phyloP scores from a whole-genome alignment of 2,888 invertebrate genomes.

The Tenthredo scrophulariae region DNA sequence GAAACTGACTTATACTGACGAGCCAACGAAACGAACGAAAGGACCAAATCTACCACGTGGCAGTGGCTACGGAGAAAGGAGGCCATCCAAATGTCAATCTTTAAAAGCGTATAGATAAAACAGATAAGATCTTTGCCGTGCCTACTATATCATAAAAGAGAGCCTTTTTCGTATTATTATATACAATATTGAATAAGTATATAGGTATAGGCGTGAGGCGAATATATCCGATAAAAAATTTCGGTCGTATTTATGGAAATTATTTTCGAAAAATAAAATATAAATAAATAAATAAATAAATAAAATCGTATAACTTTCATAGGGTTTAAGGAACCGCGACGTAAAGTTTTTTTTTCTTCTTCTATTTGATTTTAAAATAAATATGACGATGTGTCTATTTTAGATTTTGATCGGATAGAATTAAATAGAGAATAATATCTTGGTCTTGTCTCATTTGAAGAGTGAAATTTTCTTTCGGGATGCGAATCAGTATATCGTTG shows the following conservation, averaged over 20 bases:
- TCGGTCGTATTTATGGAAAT: neutral
- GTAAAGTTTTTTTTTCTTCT: too few species aligned
- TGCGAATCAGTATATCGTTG: neutral
- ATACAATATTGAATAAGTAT: neutral
- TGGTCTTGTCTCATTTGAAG: too few species aligned
- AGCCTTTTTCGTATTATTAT: constrained; percentile 10
- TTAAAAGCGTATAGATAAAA: constrained; percentile 51
- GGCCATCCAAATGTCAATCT: constrained; percentile 64
- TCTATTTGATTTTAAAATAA: too few species aligned
- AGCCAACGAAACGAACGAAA: constrained; percentile 36
- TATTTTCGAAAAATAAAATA: too few species aligned
- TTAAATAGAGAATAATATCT: too few species aligned
- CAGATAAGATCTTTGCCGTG: constrained; percentile 25
- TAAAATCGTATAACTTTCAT: too few species aligned
- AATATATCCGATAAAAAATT: neutral
- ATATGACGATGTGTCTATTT: too few species aligned
- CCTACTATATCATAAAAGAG: neutral
- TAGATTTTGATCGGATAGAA: too few species aligned
- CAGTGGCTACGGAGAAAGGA: constrained; percentile 59
- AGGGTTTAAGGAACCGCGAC: too few species aligned
- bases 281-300: too few species aligned
- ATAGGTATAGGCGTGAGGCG: neutral
- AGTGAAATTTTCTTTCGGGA: neutral
- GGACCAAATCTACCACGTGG: constrained; percentile 59
- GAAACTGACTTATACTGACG: constrained; percentile 2